A percentile compares a stretch with the other conserved stretches of the same genome.
phyloP scores from a whole-genome alignment of 30 jellyfish, hydroid and myxozoan genomes.

The Nemopilema nomurai region DNA sequence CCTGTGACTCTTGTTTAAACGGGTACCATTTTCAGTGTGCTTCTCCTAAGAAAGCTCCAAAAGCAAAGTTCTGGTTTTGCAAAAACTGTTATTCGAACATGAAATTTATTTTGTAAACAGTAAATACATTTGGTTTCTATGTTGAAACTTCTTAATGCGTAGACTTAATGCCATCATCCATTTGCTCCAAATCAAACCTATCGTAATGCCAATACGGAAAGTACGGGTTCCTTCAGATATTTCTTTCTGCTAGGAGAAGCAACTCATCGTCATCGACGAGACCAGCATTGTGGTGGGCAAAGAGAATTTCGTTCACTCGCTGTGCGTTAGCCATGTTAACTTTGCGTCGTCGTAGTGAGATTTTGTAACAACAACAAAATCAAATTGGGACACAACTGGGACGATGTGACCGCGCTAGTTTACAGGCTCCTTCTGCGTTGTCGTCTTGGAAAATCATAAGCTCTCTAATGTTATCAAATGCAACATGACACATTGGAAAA shows the following conservation, averaged over 20 bases:
- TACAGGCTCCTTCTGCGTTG: not conserved
- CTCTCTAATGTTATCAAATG: too few relatives aligned
- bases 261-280: slow-evolving; percentile 19
- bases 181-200: slow-evolving; percentile 6
- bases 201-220: slow-evolving; percentile 38
- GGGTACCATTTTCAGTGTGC: too few relatives aligned
- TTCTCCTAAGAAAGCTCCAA: too few relatives aligned
- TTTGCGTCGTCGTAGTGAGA: not conserved
- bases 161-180: too few relatives aligned
- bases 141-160: too few relatives aligned
- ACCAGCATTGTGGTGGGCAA: slow-evolving; percentile 13
- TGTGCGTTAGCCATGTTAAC: not conserved
- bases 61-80: too few relatives aligned
- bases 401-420: not conserved
- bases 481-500: too few relatives aligned
- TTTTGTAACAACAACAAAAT: not conserved
- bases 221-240: slow-evolving; percentile 2
- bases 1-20: too few relatives aligned
- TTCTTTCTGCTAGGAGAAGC: slow-evolving; percentile 5
- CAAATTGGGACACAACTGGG: not conserved
- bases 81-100: too few relatives aligned
- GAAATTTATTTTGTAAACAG: too few relatives aligned
- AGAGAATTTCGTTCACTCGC: not conserved
- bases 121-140: too few relatives aligned
- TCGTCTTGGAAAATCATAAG: not conserved